phyloP scores from a whole-genome alignment of 2,113 vertebrate genomes.

The Bos javanicus region DNA sequence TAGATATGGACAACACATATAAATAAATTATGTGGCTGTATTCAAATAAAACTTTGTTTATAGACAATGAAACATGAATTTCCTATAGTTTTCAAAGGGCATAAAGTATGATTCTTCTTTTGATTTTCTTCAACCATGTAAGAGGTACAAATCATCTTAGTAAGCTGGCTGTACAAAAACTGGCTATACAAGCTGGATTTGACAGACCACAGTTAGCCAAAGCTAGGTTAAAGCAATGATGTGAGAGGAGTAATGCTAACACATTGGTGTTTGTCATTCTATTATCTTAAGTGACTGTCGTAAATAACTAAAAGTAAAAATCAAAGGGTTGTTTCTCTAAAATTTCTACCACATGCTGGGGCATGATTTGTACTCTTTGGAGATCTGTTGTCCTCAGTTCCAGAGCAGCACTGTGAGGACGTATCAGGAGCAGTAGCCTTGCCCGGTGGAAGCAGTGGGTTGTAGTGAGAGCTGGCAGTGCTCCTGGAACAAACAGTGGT shows the following conservation, averaged over 20 bases:
- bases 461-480: neutral
- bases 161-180: neutral
- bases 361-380: neutral
- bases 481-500: neutral
- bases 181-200: neutral
- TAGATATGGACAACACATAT: neutral
- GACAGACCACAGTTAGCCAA: neutral
- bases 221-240: neutral
- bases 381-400: neutral
- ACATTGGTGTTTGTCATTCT: neutral
- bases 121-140: neutral
- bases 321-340: neutral
- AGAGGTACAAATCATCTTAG: neutral
- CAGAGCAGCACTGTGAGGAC: neutral
- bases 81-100: neutral
- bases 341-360: neutral
- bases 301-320: neutral
- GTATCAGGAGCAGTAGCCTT: neutral
- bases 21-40: neutral
- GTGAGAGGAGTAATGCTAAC: neutral
- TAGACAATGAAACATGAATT: neutral
- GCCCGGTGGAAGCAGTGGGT: neutral
- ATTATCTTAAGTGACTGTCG: neutral
- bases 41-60: neutral
- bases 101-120: neutral